Conservation (phyloP, 2,113 vertebrate genomes). For the Tetrao urogallus region DNA sequence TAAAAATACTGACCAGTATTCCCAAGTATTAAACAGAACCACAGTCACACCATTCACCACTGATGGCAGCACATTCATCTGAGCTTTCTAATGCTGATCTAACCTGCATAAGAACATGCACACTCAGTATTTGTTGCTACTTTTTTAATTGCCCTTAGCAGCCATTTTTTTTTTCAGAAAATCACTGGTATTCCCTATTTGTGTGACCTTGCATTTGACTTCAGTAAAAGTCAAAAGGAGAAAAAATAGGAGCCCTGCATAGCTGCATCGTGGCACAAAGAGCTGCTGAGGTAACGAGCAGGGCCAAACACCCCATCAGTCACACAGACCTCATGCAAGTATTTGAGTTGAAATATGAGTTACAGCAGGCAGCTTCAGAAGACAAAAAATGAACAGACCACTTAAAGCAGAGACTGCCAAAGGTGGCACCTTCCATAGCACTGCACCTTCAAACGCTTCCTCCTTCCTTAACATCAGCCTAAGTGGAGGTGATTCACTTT, state of each 20-base stretch:
- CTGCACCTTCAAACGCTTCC: neutral
- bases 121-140: neutral
- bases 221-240: neutral
- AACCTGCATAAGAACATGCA: neutral
- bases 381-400: neutral
- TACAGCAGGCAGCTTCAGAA: neutral
- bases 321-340: neutral
- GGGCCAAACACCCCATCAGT: neutral
- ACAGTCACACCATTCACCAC: neutral
- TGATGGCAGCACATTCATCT: neutral
- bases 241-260: neutral
- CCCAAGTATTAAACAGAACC: neutral
- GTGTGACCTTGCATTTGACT: neutral
- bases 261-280: neutral
- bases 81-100: neutral
- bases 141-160: neutral
- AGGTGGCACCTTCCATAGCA: neutral
- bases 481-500: neutral
- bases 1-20: neutral
- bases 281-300: neutral
- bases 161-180: neutral
- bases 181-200: neutral
- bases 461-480: neutral
- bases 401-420: neutral
- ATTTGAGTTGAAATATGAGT: neutral